Evolutionary conservation across 1,140 invertebrate genomes (phyloP).

Genomic region (Ceratoteleas bidentatus): DNA sequence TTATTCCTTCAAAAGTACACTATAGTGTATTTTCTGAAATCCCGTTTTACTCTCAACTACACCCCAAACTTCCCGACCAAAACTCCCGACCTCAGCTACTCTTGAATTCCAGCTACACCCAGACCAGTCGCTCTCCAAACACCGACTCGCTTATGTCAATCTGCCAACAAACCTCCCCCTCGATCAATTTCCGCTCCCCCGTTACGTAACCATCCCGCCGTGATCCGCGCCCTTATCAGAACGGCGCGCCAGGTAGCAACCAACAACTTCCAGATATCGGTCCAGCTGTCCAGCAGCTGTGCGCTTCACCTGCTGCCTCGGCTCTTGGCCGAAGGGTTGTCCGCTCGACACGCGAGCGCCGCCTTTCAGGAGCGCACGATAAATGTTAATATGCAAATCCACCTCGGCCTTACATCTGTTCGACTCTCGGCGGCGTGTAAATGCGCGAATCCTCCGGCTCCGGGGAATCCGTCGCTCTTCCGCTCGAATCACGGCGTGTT

Average conservation of each 20-base stretch:
- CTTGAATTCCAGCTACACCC: too few relatives aligned
- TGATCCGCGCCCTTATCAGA: slow-evolving; percentile 46
- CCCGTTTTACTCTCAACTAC: too few relatives aligned
- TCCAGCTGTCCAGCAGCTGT: slow-evolving; percentile 69
- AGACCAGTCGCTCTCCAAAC: too few relatives aligned
- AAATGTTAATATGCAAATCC: slow-evolving; percentile 67
- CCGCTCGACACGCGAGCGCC: slow-evolving; percentile 54
- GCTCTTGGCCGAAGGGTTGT: slow-evolving; percentile 46
- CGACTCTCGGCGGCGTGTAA: slow-evolving; percentile 49
- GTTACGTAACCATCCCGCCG: slow-evolving; percentile 28
- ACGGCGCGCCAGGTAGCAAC: slow-evolving; percentile 27
- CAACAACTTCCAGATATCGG: slow-evolving; percentile 55
- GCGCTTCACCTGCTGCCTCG: slow-evolving; percentile 59
- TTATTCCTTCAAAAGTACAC: too few relatives aligned
- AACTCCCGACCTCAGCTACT: too few relatives aligned
- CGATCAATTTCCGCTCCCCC: neutral
- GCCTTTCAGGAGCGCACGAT: slow-evolving; percentile 64
- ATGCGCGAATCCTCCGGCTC: slow-evolving; percentile 34
- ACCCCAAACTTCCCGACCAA: too few relatives aligned
- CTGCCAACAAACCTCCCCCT: neutral
- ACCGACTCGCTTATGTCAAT: too few relatives aligned
- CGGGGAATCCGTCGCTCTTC: neutral
- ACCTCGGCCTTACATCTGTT: slow-evolving; percentile 61
- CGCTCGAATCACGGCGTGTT: slow-evolving; percentile 31
- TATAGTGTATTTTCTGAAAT: too few relatives aligned